Base-by-base conservation (phyloP, 1,140 invertebrate species). In the Cephus cinctus region DNA sequence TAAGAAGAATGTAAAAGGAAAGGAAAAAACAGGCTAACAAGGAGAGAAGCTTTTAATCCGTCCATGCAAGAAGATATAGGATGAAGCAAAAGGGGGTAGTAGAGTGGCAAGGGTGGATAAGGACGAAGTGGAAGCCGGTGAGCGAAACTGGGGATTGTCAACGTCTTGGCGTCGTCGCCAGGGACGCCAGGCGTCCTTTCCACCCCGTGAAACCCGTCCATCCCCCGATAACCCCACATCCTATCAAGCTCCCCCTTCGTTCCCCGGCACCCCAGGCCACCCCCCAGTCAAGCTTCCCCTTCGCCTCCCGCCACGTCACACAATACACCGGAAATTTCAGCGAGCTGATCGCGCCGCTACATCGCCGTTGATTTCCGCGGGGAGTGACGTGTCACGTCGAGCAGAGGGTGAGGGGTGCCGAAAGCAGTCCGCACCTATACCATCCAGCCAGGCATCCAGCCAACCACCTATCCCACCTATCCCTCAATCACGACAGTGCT, bases 11-110 rank as follows among this genome's bases (percentile, higher is more conserved):
- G 3, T 36, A 36, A 11, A n/a, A 3, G 19, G 14, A 35, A 11
- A 30, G 11, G 14, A 15, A 36, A 15, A 11, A 14, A 8, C 15
- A 14, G 19, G 34, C 15, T 36, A 15, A 12, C 34, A 50, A 43
- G 39, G 50, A 50, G 42, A 44, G 49, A 54, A 64, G 69, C 69
- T 68, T 70, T 71, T 70, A 71, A 71, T 71, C 65, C 63, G 39
- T 45, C 54, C 52, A 61, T 59, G 57, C 45, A 65, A 63, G 60
- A 66, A 65, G 64, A 66, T 11, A 36, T 36, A 30, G 27, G 12
- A 8, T 9, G 6, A 18, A 47, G 58, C 56, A 56, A 54, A 44
- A 53, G 43, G 19, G 30, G 48, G 34, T 45, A 39, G 47, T 39
- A 9, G 14, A 23, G 4, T 8, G n/a, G 15, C 12, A n/a, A n/a